phyloP scores from a whole-genome alignment of 2,888 invertebrate species.

The Biston stratarius region DNA sequence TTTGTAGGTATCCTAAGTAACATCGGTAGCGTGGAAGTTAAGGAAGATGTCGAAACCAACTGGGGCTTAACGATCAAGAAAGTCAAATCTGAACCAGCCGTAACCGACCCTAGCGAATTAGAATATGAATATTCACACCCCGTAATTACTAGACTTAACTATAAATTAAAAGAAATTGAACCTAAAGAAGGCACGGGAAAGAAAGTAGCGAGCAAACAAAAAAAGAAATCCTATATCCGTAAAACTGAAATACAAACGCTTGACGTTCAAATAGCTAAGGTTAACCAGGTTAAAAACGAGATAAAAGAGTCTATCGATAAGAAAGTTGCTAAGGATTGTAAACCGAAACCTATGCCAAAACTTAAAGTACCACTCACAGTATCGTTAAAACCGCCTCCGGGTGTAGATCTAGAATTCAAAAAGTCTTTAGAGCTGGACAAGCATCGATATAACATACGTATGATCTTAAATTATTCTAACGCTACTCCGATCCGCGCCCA shows the following conservation, averaged over 20 bases:
- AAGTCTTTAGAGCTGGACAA: slow-evolving; percentile 47
- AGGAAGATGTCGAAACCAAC: slow-evolving; percentile 38
- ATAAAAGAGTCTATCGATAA: not conserved
- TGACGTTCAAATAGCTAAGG: slow-evolving; percentile 10
- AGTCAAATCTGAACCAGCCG: slow-evolving; percentile 14
- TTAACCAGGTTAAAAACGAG: slow-evolving; percentile 4
- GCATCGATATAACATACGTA: slow-evolving; percentile 53
- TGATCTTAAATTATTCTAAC: slow-evolving; percentile 52
- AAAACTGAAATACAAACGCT: slow-evolving; percentile 9
- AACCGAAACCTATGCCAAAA: slow-evolving; percentile 1
- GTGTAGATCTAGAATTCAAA: slow-evolving; percentile 18
- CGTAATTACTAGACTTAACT: slow-evolving; percentile 21
- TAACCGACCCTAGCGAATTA: not conserved
- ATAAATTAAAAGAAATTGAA: slow-evolving; percentile 8
- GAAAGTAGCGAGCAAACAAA: not conserved
- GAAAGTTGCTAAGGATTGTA: slow-evolving; percentile 23
- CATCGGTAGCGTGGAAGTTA: slow-evolving; percentile 40
- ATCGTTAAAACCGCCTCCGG: not conserved
- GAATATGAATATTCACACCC: not conserved
- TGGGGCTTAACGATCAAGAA: slow-evolving; percentile 35
- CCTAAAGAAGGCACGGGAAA: slow-evolving; percentile 1
- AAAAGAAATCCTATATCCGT: not conserved
- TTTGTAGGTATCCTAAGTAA: slow-evolving; percentile 48
- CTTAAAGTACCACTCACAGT: slow-evolving; percentile 7
- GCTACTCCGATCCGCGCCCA: slow-evolving; percentile 60